Evolutionary conservation across 2,113 vertebrate genomes (phyloP), one percentile per base, ranked within the genome.

Genomic region (Tragelaphus imberbis): DNA sequence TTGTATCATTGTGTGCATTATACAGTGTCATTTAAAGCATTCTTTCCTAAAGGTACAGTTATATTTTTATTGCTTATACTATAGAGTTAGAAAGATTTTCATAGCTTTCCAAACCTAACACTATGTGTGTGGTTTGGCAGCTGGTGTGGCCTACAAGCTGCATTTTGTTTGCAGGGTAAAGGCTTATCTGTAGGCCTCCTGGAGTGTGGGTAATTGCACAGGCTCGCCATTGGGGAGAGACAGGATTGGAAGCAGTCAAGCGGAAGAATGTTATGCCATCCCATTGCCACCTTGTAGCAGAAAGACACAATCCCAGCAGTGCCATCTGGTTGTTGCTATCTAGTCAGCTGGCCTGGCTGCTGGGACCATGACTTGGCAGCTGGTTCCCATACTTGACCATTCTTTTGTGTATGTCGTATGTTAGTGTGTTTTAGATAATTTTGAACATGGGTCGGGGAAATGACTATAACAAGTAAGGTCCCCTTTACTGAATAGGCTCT

Each of bases 181-280:
- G 99, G 98, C 99, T 99, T 99, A 99, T 99, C 99, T 99, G 98
- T 98, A 98, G 99, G 99, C 99, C 99, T 99, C 99, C 99, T 99
- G 99, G 99, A 98, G 99, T 99, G 99, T 98, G 97, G 98, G 99
- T 99, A 99, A 99, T 99, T 99, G 99, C 99, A 98, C 98, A 98
- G 99, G 98, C 99, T 99, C 99, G 98, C 99, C 99, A 99, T 99
- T 99, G 99, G 99, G 98, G 98, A 99, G 99, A 99, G 99, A 99
- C 53, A 99, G 99, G 99, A 99, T 99, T 99, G 98, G 99, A 99
- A 99, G 99, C 99, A 99, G 99, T 99, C 99, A 99, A 98, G 99
- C 99, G 98, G 99, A 99, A 99, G 99, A 99, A 99, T 99, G 99
- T 99, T 99, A 99, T 99, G 99, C 99, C 99, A 99, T 99, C 99